These are phyloP conservation scores for Gryon sp. DNA, from an alignment of 1,140 invertebrate species.

Conservation along the genomic window DNA sequence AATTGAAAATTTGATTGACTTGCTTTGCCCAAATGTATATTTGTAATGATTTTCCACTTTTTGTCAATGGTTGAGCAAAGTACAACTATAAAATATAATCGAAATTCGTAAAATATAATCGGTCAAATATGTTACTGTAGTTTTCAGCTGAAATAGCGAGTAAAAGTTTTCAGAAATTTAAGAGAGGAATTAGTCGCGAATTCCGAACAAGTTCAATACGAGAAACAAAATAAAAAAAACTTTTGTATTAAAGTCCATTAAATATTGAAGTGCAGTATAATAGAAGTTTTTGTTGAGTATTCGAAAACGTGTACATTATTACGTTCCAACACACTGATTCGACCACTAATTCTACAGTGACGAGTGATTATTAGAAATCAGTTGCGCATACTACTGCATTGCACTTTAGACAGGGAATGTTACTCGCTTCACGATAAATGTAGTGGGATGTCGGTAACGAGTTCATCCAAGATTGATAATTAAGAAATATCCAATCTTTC, in stretches of 20 bases:
- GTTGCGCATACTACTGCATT: constrained; percentile 50
- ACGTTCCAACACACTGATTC: constrained; percentile 32
- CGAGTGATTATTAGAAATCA: constrained; percentile 58
- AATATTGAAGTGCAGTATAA: constrained; percentile 11
- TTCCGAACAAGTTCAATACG: constrained; percentile 1
- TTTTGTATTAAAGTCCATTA: constrained; percentile 13
- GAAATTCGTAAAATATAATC: too few relatives aligned
- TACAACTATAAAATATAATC: too few relatives aligned
- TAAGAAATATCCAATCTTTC: constrained; percentile 48
- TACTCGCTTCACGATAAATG: constrained; percentile 23
- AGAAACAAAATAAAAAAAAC: too few relatives aligned
- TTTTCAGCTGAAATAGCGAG: background rate
- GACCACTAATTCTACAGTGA: constrained; percentile 47
- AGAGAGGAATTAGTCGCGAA: constrained; percentile 16
- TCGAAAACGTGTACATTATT: constrained; percentile 5
- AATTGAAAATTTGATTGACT: too few relatives aligned
- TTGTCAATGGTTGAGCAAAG: too few relatives aligned
- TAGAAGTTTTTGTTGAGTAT: constrained; percentile 26
- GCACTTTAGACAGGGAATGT: constrained; percentile 23
- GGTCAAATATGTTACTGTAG: too few relatives aligned
- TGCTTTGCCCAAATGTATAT: too few relatives aligned
- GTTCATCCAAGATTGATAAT: constrained; percentile 49
- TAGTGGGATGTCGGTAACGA: constrained; percentile 40
- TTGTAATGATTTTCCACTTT: too few relatives aligned
- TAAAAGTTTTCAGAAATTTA: constrained; percentile 8